Conservation (phyloP, 2,888 invertebrate species). For the Maniola hyperantus region DNA sequence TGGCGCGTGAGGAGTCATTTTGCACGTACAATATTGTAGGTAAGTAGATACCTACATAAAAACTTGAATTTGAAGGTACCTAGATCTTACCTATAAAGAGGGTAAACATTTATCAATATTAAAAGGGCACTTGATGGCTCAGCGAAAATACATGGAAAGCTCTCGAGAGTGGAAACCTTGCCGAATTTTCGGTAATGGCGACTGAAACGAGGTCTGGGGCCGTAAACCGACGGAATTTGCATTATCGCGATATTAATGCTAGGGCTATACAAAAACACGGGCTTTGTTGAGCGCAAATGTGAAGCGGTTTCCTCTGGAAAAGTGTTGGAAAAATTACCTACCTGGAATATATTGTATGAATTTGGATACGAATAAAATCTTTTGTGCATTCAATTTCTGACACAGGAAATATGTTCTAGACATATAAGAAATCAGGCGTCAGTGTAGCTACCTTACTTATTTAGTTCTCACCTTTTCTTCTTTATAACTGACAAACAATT, state of each 20-base stretch:
- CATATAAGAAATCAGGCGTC: not conserved
- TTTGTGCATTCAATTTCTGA: not conserved
- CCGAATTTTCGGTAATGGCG: conserved; percentile 68
- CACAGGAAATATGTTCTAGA: not conserved
- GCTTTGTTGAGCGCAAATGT: conserved; percentile 45
- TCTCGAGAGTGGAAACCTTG: conserved; percentile 60
- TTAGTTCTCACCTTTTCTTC: no score
- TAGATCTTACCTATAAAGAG: conserved; percentile 14
- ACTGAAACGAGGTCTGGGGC: conserved; percentile 55
- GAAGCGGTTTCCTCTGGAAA: conserved; percentile 40
- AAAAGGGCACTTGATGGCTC: conserved; percentile 54
- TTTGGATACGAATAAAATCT: not conserved
- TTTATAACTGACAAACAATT: no score
- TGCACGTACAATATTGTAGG: no score
- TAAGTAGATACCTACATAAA: no score
- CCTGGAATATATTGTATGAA: no score
- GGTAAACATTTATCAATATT: conserved; percentile 44
- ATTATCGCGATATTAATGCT: conserved; percentile 70
- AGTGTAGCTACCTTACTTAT: no score
- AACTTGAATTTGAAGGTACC: not conserved
- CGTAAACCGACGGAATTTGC: conserved; percentile 65
- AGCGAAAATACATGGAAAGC: conserved; percentile 61
- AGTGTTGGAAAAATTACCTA: conserved; percentile 43
- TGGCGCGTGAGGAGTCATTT: no score
- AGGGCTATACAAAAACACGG: conserved; percentile 56